Conservation (phyloP, 1,140 invertebrate genomes). For the Drosophila azteca region DNA sequence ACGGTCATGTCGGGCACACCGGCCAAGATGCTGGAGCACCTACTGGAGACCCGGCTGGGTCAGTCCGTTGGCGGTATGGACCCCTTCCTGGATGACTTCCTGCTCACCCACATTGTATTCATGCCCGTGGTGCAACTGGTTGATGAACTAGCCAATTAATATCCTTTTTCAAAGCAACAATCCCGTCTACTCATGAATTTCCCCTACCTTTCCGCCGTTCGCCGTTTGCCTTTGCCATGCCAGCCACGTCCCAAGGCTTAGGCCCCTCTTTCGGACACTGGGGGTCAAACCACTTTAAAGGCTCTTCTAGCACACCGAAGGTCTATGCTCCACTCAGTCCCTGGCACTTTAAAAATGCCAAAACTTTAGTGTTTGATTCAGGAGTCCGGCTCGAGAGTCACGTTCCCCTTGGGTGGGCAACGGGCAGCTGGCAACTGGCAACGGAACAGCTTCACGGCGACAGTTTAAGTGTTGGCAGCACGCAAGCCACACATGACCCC, state of each 20-base stretch:
- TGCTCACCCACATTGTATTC: slow-evolving; percentile 94
- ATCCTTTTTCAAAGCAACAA: slow-evolving; percentile 86
- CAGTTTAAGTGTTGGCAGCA: slow-evolving; percentile 71
- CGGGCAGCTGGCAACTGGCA: background rate
- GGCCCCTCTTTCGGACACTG: background rate
- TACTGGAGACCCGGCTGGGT: slow-evolving; percentile 92
- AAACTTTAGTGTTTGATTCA: slow-evolving; percentile 7
- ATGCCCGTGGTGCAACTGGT: slow-evolving; percentile 91
- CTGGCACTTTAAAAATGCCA: slow-evolving; percentile 55
- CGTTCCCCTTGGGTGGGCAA: slow-evolving; percentile 36
- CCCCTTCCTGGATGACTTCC: slow-evolving; percentile 92
- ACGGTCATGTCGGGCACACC: slow-evolving; percentile 95
- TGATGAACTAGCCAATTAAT: slow-evolving; percentile 90
- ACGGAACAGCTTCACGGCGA: slow-evolving; percentile 43
- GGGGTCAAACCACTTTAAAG: slow-evolving; percentile 35
- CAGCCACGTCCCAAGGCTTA: slow-evolving; percentile 25
- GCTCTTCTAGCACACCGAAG: slow-evolving; percentile 17
- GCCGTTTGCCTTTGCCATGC: slow-evolving; percentile 13
- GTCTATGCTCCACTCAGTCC: slow-evolving; percentile 3
- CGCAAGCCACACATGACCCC: slow-evolving; percentile 61
- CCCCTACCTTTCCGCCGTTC: background rate
- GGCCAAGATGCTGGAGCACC: slow-evolving; percentile 94
- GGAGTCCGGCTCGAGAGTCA: slow-evolving; percentile 53
- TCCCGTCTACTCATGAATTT: slow-evolving; percentile 14
- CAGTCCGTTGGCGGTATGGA: slow-evolving; percentile 85